Base-by-base conservation (phyloP, 1,140 invertebrate genomes). In the Drosophila leontia region DNA sequence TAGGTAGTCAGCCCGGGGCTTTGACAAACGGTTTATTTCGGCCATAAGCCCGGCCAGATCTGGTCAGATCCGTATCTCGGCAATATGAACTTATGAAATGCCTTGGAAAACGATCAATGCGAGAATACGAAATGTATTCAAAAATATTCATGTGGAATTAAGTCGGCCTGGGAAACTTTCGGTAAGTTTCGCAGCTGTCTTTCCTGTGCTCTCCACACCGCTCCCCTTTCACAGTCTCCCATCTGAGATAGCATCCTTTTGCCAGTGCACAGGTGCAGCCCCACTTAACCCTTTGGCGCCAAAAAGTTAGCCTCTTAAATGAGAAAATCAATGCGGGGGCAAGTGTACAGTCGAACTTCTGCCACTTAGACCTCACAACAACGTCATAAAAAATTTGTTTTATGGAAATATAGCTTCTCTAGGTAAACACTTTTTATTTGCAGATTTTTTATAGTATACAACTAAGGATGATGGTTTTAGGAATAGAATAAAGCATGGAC, bases 241-340 rank as follows among this genome's bases (percentile, higher is more conserved):
- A 13, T 9, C 32, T 2, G 13, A 34, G 35, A 13, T 29, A 72
- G 68, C 78, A 80, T 84, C 74, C 78, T 85, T 68, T 41, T 70
- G 82, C 64, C 64, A 60, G 68, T 78, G 84, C 67, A 78, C 84
- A 87, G 84, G 84, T 87, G 83, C 77, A 85, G 32, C 74, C 17
- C 39, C 64, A 81, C 67, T 88, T 88, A 84, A 90, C 80, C 81
- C 81, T 84, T 84, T 71, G 53, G 58, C 53, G 78, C 74, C 80
- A 64, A 88, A 87, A 77, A 80, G 68, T 60, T 86, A 62, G 13
- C 23, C 44, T 75, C 57, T 77, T 68, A 70, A 80, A 75, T 65
- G 55, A 69, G 50, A 88, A 87, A 87, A 88, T 87, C 84, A 87
- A 88, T 88, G 84, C 74, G 65, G 70, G 63, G 67, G 47, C 56